Conservation (phyloP, 1,140 invertebrate species). For the Neoseiulus cucumeris region DNA sequence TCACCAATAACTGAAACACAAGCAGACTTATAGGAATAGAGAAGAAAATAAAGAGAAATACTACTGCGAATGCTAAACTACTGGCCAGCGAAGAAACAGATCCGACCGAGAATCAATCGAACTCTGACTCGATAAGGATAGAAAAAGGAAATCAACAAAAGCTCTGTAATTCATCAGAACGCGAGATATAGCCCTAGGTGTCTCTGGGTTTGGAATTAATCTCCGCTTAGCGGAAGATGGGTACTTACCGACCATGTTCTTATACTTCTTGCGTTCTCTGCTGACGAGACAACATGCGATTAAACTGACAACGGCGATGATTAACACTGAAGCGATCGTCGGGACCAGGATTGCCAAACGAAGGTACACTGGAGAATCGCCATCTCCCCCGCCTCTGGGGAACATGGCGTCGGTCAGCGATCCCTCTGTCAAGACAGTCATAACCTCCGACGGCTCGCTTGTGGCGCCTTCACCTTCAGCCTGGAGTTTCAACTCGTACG, state of each 20-base stretch:
- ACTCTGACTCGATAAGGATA: too few relatives aligned
- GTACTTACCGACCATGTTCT: conserved; percentile 10
- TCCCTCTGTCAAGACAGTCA: conserved; percentile 20
- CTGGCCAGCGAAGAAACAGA: too few relatives aligned
- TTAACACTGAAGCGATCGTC: background rate
- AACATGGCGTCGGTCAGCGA: conserved; percentile 6
- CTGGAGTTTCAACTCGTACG: conserved; percentile 20
- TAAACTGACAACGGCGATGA: background rate
- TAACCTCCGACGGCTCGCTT: conserved; percentile 19
- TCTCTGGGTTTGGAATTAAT: too few relatives aligned
- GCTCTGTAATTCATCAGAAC: too few relatives aligned
- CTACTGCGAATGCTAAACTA: too few relatives aligned
- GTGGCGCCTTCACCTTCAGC: conserved; percentile 16
- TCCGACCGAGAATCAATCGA: too few relatives aligned
- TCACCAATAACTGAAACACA: conserved; percentile 10
- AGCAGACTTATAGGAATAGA: background rate
- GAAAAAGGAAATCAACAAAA: background rate
- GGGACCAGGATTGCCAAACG: background rate
- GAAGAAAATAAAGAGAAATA: background rate
- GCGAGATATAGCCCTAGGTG: too few relatives aligned
- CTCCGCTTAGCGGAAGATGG: background rate
- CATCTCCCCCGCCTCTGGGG: background rate
- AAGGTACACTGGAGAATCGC: conserved; percentile 3
- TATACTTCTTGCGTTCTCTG: conserved; percentile 5
- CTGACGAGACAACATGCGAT: conserved; percentile 9